Conservation (phyloP, 1,140 invertebrate genomes). For the Aporrectodea caliginosa region DNA sequence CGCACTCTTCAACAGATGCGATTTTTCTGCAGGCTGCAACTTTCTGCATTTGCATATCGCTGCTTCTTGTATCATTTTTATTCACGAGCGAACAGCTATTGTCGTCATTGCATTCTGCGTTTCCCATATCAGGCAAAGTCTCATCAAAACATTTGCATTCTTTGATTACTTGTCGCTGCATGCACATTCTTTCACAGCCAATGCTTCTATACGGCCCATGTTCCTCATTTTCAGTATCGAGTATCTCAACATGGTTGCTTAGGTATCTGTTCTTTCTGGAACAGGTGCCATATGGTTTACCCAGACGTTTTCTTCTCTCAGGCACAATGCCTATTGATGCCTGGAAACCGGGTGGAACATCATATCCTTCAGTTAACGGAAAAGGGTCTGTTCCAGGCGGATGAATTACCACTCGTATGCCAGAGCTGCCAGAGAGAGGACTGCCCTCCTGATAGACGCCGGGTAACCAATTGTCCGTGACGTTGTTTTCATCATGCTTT, state of each 20-base stretch:
- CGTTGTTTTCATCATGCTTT: not conserved
- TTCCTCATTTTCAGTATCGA: not conserved
- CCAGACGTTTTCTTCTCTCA: not conserved
- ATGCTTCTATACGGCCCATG: not conserved
- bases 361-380: not conserved
- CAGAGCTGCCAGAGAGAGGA: not conserved
- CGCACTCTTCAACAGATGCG: not conserved
- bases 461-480: not conserved
- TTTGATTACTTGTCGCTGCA: not conserved
- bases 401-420: slow-evolving; percentile 5
- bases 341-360: not conserved
- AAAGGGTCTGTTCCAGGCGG: not conserved
- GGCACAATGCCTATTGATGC: not conserved
- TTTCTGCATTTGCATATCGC: too few species aligned
- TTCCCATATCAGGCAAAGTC: not conserved
- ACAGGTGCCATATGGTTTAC: not conserved
- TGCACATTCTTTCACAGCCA: not conserved
- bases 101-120: not conserved
- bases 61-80: not conserved
- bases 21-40: too few species aligned
- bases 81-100: not conserved
- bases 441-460: not conserved
- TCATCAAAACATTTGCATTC: not conserved
- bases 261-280: not conserved
- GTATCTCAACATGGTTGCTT: not conserved